These are phyloP conservation scores for Eira barbara DNA, from an alignment of 2,113 vertebrate genomes.

Conservation along the genomic window DNA sequence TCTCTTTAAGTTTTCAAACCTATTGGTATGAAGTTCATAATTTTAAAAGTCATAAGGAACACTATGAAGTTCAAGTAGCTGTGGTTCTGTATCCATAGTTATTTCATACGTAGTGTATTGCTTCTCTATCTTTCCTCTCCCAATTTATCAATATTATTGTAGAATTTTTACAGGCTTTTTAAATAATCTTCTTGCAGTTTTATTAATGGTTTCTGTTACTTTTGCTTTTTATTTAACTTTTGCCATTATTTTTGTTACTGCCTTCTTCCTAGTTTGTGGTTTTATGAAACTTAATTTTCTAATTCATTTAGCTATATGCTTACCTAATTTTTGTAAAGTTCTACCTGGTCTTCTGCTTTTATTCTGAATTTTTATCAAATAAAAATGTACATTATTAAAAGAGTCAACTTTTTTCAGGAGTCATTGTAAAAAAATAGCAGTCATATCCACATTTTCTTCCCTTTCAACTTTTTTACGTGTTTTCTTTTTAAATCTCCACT, in stretches of 20 bases:
- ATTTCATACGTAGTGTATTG: not conserved
- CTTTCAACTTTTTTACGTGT: not conserved
- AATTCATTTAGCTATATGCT: not conserved
- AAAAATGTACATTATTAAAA: not conserved
- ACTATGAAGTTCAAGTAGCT: not conserved
- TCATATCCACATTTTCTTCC: not conserved
- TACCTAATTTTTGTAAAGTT: not conserved
- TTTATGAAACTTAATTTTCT: not conserved
- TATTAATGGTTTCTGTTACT: not conserved
- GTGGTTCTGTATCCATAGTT: not conserved
- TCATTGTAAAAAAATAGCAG: not conserved
- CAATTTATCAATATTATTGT: not conserved
- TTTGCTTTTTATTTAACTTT: not conserved
- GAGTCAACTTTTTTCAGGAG: not conserved
- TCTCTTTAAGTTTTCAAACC: not conserved
- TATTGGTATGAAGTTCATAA: not conserved
- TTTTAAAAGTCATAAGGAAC: not conserved
- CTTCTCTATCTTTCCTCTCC: not conserved
- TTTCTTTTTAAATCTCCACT: not conserved
- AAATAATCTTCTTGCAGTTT: not conserved
- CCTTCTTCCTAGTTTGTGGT: not conserved
- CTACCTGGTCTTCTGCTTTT: not conserved
- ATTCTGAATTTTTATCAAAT: not conserved
- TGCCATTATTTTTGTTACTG: not conserved
- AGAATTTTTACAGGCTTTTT: not conserved